Conservation (phyloP, 2,113 vertebrate species). For the Seriola quinqueradiata region DNA sequence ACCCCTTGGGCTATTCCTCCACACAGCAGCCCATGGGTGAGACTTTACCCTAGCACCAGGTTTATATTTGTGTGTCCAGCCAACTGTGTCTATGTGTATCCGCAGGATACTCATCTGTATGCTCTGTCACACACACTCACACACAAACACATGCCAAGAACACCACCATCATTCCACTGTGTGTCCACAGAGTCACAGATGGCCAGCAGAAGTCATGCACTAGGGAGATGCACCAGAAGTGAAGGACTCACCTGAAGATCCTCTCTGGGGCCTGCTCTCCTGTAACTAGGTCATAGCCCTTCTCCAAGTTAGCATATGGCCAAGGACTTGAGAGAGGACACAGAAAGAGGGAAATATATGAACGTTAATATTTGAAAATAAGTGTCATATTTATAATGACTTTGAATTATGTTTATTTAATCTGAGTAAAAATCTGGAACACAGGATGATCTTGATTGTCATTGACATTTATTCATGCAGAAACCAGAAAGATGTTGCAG, state of each 20-base stretch:
- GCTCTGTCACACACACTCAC: conserved; percentile 25
- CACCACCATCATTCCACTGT: background rate
- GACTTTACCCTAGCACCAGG: conserved; percentile 14
- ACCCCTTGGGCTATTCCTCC: conserved; percentile 57
- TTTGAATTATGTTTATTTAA: background rate
- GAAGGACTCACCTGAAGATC: conserved; percentile 93
- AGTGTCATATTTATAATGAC: background rate
- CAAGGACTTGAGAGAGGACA: conserved; percentile 87
- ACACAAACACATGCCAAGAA: conserved; percentile 31
- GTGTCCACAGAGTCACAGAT: conserved; percentile 49
- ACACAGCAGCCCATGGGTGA: conserved; percentile 22
- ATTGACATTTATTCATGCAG: background rate
- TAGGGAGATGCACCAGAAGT: conserved; percentile 34
- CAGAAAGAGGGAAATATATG: background rate
- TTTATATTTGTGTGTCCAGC: conserved; percentile 39
- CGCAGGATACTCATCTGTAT: conserved; percentile 44
- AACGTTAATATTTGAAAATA: background rate
- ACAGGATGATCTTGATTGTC: background rate
- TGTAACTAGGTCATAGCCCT: conserved; percentile 96
- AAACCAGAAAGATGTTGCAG: background rate
- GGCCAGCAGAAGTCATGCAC: conserved; percentile 38
- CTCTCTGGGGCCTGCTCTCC: conserved; percentile 97
- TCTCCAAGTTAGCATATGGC: conserved; percentile 96
- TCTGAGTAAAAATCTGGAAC: background rate
- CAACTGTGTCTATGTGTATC: conserved; percentile 42